A percentile compares a stretch with the other conserved stretches of the same genome.
phyloP scores from a whole-genome alignment of 2,113 vertebrate species.

The Oxygymnocypris stewartii region DNA sequence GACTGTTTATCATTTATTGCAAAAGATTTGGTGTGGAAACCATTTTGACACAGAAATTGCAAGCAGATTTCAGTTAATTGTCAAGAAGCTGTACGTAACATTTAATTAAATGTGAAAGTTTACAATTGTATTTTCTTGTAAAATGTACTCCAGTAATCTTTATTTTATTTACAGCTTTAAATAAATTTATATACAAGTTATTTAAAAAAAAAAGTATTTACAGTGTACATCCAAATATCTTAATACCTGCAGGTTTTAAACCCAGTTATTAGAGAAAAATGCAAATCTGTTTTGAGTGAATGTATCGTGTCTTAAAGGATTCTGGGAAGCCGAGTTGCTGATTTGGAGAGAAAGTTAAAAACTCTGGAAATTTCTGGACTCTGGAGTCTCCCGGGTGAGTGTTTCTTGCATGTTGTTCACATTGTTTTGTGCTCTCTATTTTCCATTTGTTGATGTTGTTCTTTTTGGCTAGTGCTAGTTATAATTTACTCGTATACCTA shows the following conservation, averaged over 20 bases:
- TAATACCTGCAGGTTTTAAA: background rate
- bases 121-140: background rate
- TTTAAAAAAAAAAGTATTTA: no score
- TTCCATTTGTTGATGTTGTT: background rate
- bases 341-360: conserved; percentile 94
- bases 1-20: background rate
- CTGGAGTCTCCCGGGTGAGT: conserved; percentile 95
- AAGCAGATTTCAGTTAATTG: background rate
- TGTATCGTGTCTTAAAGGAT: conserved; percentile 75
- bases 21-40: background rate
- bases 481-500: background rate
- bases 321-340: conserved; percentile 90
- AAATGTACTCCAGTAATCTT: no score
- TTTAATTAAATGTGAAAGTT: background rate
- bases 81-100: background rate
- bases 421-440: background rate
- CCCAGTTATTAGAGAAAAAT: background rate
- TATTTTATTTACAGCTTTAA: no score
- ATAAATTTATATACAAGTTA: no score
- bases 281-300: background rate
- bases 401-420: background rate
- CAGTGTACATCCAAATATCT: background rate
- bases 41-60: background rate
- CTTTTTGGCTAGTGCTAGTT: background rate
- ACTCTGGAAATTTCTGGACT: conserved; percentile 93